These are phyloP conservation scores for Opisthograptis luteolata DNA, from an alignment of 2,888 invertebrate genomes.

Conservation along the genomic window DNA sequence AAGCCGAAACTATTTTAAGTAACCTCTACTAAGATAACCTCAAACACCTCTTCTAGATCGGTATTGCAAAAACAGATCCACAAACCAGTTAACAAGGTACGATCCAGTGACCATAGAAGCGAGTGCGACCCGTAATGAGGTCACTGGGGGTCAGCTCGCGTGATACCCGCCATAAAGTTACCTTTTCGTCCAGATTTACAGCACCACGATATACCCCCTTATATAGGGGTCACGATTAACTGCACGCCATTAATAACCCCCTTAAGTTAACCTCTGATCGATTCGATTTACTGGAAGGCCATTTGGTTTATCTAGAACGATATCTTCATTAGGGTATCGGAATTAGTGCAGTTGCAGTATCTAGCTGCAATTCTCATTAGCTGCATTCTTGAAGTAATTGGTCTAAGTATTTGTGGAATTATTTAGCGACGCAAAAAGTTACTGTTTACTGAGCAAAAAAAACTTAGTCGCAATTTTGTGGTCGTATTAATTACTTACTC, in stretches of 20 bases:
- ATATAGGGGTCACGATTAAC: slow-evolving; percentile 72
- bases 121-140: slow-evolving; percentile 54
- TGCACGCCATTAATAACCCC: slow-evolving; percentile 70
- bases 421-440: too few relatives aligned
- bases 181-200: slow-evolving; percentile 74
- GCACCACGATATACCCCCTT: slow-evolving; percentile 57
- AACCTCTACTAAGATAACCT: too few relatives aligned
- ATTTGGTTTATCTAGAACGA: slow-evolving; percentile 18
- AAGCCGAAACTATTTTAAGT: too few relatives aligned
- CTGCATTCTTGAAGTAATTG: slow-evolving; percentile 12
- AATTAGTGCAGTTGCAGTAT: slow-evolving; percentile 20
- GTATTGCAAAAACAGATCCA: slow-evolving; percentile 1
- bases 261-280: slow-evolving; percentile 56
- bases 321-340: slow-evolving; percentile 26
- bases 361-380: slow-evolving; percentile 13
- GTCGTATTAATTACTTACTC: too few relatives aligned
- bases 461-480: too few relatives aligned
- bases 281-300: slow-evolving; percentile 14
- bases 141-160: slow-evolving; percentile 72
- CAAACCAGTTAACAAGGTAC: slow-evolving; percentile 12
- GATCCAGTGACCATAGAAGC: slow-evolving; percentile 17
- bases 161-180: slow-evolving; percentile 73
- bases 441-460: too few relatives aligned
- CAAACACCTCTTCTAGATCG: not conserved
- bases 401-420: too few relatives aligned